Conservation (phyloP, 2,797 vertebrate genomes). For the Manis crassicaudata region DNA sequence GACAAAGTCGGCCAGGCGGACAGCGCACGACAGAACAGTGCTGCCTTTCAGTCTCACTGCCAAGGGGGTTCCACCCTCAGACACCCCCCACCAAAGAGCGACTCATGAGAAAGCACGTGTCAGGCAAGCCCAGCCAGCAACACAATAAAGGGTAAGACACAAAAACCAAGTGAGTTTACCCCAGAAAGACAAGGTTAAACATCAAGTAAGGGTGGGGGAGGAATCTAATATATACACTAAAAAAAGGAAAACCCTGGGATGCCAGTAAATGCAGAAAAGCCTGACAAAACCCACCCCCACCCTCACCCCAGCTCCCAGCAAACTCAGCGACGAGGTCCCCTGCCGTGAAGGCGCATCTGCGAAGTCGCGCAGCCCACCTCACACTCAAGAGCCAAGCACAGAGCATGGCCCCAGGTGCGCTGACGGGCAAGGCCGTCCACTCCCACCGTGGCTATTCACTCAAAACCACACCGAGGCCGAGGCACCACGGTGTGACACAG, state of each 20-base stretch:
- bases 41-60: too few species aligned
- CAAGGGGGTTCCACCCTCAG: background rate
- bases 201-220: too few species aligned
- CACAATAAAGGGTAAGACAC: rapidly evolving
- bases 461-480: rapidly evolving
- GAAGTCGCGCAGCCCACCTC: rapidly evolving
- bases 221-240: background rate
- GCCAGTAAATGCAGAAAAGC: background rate
- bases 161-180: background rate
- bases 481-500: rapidly evolving
- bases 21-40: too few species aligned
- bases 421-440: rapidly evolving
- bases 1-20: too few species aligned
- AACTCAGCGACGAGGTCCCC: background rate
- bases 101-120: background rate
- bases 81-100: background rate
- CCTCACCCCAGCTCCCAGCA: too few species aligned
- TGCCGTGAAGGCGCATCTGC: rapidly evolving
- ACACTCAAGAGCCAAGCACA: rapidly evolving
- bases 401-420: rapidly evolving
- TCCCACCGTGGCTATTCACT: background rate
- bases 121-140: background rate
- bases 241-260: background rate
- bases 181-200: background rate
- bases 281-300: background rate